Percentiles rank a stretch among this genome's conserved stretches.
These are phyloP conservation scores for Zaprionus inermis DNA, from an alignment of 1,140 invertebrate species.

Conservation along the genomic window DNA sequence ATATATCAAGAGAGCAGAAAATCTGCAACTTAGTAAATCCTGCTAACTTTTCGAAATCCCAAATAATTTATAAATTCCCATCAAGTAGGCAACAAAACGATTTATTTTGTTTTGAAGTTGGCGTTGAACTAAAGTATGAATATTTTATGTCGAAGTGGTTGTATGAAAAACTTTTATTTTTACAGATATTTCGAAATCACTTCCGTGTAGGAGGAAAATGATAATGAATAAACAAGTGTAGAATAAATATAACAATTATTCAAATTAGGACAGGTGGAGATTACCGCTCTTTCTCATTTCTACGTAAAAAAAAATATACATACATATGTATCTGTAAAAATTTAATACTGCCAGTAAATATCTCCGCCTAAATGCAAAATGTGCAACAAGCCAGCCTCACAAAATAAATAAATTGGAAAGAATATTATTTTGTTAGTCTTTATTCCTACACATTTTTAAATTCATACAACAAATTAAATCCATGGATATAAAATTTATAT, in stretches of 20 bases:
- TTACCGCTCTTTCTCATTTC: conserved; percentile 1
- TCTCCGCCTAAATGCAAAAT: conserved; percentile 70
- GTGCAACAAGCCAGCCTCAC: conserved; percentile 57
- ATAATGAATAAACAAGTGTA: not conserved
- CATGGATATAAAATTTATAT: not conserved
- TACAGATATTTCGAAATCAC: conserved; percentile 3
- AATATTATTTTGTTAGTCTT: not conserved
- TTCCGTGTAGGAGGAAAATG: not conserved
- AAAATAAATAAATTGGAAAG: conserved; percentile 50
- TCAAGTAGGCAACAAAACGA: not conserved
- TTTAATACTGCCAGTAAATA: conserved; percentile 73
- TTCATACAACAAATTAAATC: conserved; percentile 15
- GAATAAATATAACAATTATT: not conserved
- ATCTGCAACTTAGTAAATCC: not conserved
- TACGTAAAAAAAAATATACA: conserved; percentile 43
- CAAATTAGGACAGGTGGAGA: not conserved
- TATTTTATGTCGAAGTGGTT: not conserved
- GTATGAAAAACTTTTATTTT: not conserved
- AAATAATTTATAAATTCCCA: not conserved
- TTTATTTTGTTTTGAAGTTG: not conserved
- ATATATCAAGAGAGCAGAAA: not conserved
- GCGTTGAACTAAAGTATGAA: not conserved
- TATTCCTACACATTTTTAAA: not conserved
- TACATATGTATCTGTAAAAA: conserved; percentile 35
- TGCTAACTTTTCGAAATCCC: not conserved